These are phyloP conservation scores for Poeciliopsis presidionis DNA, from an alignment of 2,797 vertebrate genomes.

Conservation along the genomic window DNA sequence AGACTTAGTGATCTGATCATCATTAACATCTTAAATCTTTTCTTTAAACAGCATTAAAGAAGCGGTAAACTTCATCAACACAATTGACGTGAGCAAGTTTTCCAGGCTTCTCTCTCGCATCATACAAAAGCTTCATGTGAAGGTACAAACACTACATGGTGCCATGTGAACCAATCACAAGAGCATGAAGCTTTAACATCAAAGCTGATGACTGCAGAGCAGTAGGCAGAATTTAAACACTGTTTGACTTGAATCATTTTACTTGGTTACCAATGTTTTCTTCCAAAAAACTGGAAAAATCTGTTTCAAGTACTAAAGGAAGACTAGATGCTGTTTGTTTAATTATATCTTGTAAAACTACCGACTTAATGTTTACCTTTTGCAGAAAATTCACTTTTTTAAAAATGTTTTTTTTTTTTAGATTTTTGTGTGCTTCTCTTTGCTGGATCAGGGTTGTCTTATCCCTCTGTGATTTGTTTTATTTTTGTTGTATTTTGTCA, in stretches of 20 bases:
- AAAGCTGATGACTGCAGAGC: not conserved
- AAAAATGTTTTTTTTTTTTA: not conserved
- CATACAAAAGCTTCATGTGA: slow-evolving; percentile 93
- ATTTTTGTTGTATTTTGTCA: not conserved
- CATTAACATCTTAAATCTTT: slow-evolving; percentile 10
- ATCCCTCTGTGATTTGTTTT: not conserved
- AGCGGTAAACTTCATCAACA: slow-evolving; percentile 89
- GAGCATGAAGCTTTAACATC: not conserved
- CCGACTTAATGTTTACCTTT: not conserved
- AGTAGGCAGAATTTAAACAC: not conserved
- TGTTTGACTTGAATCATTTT: not conserved
- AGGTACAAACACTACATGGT: slow-evolving; percentile 77
- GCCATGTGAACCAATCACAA: slow-evolving; percentile 3
- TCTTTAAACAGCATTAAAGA: slow-evolving; percentile 87
- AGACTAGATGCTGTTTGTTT: not conserved
- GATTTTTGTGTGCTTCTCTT: not conserved
- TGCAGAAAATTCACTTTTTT: not conserved
- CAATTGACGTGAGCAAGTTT: slow-evolving; percentile 87
- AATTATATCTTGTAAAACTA: not conserved
- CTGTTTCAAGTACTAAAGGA: not conserved
- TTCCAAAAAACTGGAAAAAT: not conserved
- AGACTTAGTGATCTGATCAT: not conserved
- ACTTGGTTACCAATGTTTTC: not conserved
- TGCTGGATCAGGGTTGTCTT: not conserved
- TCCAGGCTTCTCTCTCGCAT: slow-evolving; percentile 90